These are phyloP conservation scores for Ecliptopera silaceata DNA, from an alignment of 2,888 invertebrate species.

Conservation along the genomic window DNA sequence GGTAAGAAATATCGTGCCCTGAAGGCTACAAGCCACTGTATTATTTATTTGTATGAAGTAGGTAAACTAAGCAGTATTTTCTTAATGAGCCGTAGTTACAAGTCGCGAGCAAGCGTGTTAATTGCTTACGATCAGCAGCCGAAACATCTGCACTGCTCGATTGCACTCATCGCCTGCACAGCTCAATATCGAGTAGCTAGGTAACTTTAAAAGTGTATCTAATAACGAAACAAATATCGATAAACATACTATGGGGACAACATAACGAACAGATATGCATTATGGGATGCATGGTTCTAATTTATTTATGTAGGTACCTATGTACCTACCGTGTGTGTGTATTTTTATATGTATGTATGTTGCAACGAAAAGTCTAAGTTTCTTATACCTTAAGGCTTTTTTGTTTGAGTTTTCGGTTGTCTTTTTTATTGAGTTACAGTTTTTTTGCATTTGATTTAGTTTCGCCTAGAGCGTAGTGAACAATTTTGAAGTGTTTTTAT, in stretches of 20 bases:
- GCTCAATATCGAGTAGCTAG: constrained; percentile 4
- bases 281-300: too few species aligned
- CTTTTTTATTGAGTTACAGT: neutral
- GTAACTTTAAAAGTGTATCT: neutral
- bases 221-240: too few species aligned
- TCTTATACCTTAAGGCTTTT: too few species aligned
- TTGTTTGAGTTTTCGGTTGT: too few species aligned
- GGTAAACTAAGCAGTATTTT: constrained; percentile 30
- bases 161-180: constrained; percentile 45
- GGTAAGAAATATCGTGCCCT: neutral
- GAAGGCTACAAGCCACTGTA: neutral
- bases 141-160: constrained; percentile 49
- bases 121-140: constrained; percentile 53
- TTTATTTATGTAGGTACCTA: too few species aligned
- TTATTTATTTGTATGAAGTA: constrained; percentile 15
- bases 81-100: constrained; percentile 49
- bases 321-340: too few species aligned
- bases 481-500: too few species aligned
- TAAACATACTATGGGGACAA: too few species aligned
- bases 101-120: constrained; percentile 62
- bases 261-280: too few species aligned
- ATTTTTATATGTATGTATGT: too few species aligned
- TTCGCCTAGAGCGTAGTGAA: neutral
- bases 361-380: too few species aligned
- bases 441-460: too few species aligned